Evolutionary conservation across 2,888 invertebrate species (phyloP), one percentile per base, ranked within the genome.

Genomic region (Drosophila demipolita): DNA sequence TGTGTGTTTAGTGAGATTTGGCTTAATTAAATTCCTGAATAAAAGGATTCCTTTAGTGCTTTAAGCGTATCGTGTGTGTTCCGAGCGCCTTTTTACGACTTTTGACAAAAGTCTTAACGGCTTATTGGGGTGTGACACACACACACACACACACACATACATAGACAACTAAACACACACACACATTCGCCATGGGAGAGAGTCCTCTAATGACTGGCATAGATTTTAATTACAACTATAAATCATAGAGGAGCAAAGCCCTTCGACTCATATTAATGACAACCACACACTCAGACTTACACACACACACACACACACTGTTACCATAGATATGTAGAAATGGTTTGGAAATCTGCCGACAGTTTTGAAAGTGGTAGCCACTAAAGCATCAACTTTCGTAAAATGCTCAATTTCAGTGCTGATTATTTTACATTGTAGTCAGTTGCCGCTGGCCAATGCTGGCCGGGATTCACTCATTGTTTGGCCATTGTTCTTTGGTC

Each of bases 101-200:
- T 89, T 87, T 84, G 80, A 82, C 87, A 87, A 82, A 87, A 89
- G 89, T 73, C 82, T 89, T 89, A 78, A 78, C 75, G 87, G 80
- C 74, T 89, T 89, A 85, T 78, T 63, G 55, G 63, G 66, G 48
- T 60, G 32, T 63, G 45, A 65, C 48, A 42, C 50, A 63, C 55
- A 69, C 29, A 52, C 53, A 40, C n/a, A 42, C 48, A 59, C 20
- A 67, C 48, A 53, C 23, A 63, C 23, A 33, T n/a, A 48, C 8
- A 64, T 40, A 52, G 3, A 52, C 1, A 12, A 29, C 20, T 20
- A 29, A 29, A 23, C 48, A 59, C 48, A 20, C 20, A 49, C 49
- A 42, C 15, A 35, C 5, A 52, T 33, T 23, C 23, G 35, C 23
- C 29, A 5, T 4, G 42, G 9, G 20, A 42, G 58, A 32, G 32